Percentiles rank a stretch among this genome's conserved stretches.
Evolutionary conservation across 1,140 invertebrate species (phyloP).

Genomic region (Wiebesia pumilae): DNA sequence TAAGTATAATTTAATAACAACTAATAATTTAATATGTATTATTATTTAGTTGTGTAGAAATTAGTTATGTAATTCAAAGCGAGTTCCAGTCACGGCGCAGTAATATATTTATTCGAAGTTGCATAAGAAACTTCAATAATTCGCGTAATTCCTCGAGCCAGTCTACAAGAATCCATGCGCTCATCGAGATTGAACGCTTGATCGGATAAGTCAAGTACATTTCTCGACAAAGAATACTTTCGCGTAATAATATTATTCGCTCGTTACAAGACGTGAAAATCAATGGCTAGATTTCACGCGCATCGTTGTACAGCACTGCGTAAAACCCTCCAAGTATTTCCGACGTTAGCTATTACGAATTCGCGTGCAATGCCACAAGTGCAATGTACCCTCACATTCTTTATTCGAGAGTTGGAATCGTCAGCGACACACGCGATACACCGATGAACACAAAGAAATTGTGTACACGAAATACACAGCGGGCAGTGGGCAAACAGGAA

Average conservation of each 20-base stretch:
- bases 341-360: neutral
- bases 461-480: neutral
- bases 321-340: neutral
- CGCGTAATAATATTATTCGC: neutral
- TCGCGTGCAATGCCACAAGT: neutral
- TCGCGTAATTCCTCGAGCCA: neutral
- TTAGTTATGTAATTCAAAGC: conserved; percentile 1
- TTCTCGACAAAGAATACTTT: neutral
- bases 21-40: neutral
- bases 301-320: neutral
- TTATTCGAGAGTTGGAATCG: neutral
- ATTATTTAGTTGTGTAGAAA: neutral
- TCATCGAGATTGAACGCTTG: neutral
- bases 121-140: conserved; percentile 8
- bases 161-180: neutral
- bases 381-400: neutral
- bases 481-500: conserved; percentile 30
- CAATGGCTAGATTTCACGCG: neutral
- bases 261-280: neutral
- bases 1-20: conserved; percentile 9
- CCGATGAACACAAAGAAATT: neutral
- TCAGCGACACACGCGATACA: neutral
- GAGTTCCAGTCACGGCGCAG: neutral
- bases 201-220: neutral
- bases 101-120: conserved; percentile 15